phyloP scores from a whole-genome alignment of 2,888 invertebrate genomes.

The Apocheima hispidaria region DNA sequence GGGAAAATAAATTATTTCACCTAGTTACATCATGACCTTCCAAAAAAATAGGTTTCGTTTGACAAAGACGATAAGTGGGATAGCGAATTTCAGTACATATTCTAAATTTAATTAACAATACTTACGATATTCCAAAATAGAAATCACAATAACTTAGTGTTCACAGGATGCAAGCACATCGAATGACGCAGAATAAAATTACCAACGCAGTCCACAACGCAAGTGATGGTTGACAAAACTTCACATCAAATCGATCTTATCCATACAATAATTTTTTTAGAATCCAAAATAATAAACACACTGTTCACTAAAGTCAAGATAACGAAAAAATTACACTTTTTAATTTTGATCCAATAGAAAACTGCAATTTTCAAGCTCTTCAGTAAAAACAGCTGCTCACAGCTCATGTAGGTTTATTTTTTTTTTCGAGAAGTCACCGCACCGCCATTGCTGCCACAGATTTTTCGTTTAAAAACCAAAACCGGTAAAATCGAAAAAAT shows the following conservation, averaged over 20 bases:
- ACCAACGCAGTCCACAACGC: conserved; percentile 68
- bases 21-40: conserved; percentile 61
- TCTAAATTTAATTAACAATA: conserved; percentile 28
- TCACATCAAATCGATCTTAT: conserved; percentile 73
- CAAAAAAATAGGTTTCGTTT: conserved; percentile 38
- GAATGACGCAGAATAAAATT: conserved; percentile 76
- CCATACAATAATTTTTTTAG: conserved; percentile 62
- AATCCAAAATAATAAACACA: conserved; percentile 60
- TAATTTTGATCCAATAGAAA: conserved; percentile 82
- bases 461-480: conserved; percentile 38
- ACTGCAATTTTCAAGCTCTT: conserved; percentile 70
- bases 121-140: conserved; percentile 51
- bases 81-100: background rate
- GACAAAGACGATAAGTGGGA: conserved; percentile 27
- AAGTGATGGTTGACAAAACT: conserved; percentile 72
- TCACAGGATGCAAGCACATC: conserved; percentile 53
- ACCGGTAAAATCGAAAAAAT: conserved; percentile 41
- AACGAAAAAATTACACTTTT: conserved; percentile 70
- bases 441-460: conserved; percentile 15
- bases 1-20: conserved; percentile 49
- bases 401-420: conserved; percentile 68
- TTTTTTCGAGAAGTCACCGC: conserved; percentile 35
- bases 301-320: conserved; percentile 69
- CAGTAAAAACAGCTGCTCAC: conserved; percentile 83
- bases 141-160: conserved; percentile 25